Evolutionary conservation across 2,888 invertebrate species (phyloP), one percentile per base, ranked within the genome.

Genomic region (Aplocera efformata): DNA sequence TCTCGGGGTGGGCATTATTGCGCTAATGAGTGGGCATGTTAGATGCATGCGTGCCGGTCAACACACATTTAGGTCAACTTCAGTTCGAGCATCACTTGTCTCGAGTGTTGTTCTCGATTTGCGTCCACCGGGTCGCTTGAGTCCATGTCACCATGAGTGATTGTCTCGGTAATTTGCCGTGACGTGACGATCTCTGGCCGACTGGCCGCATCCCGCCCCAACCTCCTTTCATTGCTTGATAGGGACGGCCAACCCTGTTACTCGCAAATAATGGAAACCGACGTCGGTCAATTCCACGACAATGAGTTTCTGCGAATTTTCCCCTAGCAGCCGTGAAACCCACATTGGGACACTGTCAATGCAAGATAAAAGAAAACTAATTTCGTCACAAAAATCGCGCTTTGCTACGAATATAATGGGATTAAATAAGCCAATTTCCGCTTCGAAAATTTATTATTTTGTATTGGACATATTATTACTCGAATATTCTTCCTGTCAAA

Each of bases 111-210:
- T 73, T 67, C 73, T 70, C 71, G 65, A 76, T 75, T 80, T 82
- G 75, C 75, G 72, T 71, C 57, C 65, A 58, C 58, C 59, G 64
- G 61, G 59, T 53, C 57, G 63, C 60, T 67, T 60, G 60, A 63
- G 51, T 62, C 63, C 60, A 56, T 68, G 73, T 72, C 73, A 66
- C 66, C 56, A 67, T 73, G 80, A 83, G 70, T 73, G 79, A 85
- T 85, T 82, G 77, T 79, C 67, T 67, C 71, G 67, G 74, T 81
- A 80, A 83, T 81, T 72, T 60, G 57, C 58, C 58, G 63, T 66
- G 70, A 71, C 70, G 58, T 60, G 58, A 61, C 67, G 62, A 65
- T 67, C 63, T 58, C 53, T 58, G 53, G 43, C 54, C 50, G 52
- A 41, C 50, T 53, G 53, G 49, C 50, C 44, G 27, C 34, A 8